phyloP scores from a whole-genome alignment of 2,888 invertebrate species.

The Cosmia pyralina region DNA sequence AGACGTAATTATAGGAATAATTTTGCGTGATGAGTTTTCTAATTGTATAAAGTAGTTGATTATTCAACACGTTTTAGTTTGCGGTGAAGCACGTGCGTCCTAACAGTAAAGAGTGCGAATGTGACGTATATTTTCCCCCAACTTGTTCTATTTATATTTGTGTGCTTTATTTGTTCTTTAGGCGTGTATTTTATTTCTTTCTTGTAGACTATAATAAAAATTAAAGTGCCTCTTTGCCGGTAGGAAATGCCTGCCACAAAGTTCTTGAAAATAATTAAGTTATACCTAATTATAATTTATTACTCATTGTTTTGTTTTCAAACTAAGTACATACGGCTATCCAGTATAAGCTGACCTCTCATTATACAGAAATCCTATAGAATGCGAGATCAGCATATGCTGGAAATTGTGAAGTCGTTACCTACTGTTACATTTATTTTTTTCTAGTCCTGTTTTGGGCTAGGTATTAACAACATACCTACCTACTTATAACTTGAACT shows the following conservation, averaged over 20 bases:
- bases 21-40: conserved; percentile 50
- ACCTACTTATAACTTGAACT: background rate
- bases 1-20: conserved; percentile 37
- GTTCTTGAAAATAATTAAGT: background rate
- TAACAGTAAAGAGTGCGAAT: conserved; percentile 19
- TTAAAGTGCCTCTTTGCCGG: no score
- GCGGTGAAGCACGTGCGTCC: conserved; percentile 14
- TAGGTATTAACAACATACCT: no score
- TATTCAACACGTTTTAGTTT: conserved; percentile 35
- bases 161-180: background rate
- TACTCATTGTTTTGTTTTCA: no score
- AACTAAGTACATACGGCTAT: no score
- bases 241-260: no score
- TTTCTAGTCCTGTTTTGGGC: background rate
- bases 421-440: background rate
- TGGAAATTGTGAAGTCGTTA: background rate
- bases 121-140: background rate
- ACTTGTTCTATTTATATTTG: background rate
- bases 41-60: conserved; percentile 47
- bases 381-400: background rate
- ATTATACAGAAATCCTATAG: no score
- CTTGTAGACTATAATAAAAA: no score
- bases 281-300: background rate
- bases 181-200: no score
- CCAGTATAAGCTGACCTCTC: no score